Base-by-base conservation (phyloP, 2,888 invertebrate genomes). In the Lycophotia porphyrea region DNA sequence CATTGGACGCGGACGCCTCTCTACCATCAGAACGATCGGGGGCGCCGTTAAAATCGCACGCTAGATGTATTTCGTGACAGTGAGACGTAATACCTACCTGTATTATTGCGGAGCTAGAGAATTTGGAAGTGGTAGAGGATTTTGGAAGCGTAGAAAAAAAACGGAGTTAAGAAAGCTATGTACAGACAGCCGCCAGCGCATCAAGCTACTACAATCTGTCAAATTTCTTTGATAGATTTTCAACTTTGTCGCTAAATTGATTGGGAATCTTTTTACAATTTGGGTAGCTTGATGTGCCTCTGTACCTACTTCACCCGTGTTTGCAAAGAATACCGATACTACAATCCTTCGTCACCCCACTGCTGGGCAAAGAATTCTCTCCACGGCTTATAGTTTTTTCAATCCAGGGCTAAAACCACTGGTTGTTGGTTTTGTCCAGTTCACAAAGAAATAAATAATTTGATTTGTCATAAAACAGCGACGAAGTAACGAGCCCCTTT, bases 1-100 rank as follows among this genome's bases (percentile, higher is more conserved):
- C 78, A 72, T 63, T 55, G 64, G 67, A 58, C 79, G 76, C 67
- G 74, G 80, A 82, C 81, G 72, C 78, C n/a, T 81, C 39, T 47
- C 18, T 77, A 70, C 82, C 80, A 64, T 55, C 72, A 71, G 70
- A 79, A 73, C 82, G 86, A 87, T 80, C 79, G 78, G 82, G 63
- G 83, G 81, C 83, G 84, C 89, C 89, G 91, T 92, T 92, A 91
- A 93, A 94, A 93, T 93, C 92, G 92, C 90, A 93, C 91, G 90
- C 88, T 90, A 88, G 91, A 92, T 93, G 89, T 93, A 91, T 91
- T 93, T 85, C 93, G 91, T 92, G 93, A 91, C 90, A 91, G 83
- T 82, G 90, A 86, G 84, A 90, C 81, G 86, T 88, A 88, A 90
- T 91, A 90, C 82, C 86, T 89, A 88, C 88, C 88, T 90, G 87